phyloP scores from a whole-genome alignment of 2,797 vertebrate species.

The Lophotriccus pileatus region DNA sequence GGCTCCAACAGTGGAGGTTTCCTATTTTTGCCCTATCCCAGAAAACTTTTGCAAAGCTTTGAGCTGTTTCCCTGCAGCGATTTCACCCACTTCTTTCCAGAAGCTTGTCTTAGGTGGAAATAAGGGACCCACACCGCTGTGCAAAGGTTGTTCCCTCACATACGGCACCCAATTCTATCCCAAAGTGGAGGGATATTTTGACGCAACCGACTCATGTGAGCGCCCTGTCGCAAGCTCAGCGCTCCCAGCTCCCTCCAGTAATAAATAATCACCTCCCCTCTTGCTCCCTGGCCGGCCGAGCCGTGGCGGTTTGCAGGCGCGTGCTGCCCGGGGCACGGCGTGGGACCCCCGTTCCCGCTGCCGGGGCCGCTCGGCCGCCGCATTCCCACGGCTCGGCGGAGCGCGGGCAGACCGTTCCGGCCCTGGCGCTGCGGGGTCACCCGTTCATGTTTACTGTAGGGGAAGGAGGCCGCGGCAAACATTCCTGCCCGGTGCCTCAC shows the following conservation, averaged over 20 bases:
- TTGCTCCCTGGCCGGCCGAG: neutral
- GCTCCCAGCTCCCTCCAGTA: fast-evolving
- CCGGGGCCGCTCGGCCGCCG: neutral
- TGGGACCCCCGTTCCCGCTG: neutral
- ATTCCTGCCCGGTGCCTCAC: conserved; percentile 24
- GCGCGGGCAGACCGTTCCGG: neutral
- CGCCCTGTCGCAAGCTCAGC: neutral
- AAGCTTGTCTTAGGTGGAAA: neutral
- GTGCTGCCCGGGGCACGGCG: neutral
- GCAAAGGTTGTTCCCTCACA: neutral
- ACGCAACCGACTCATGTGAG: fast-evolving
- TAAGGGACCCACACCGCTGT: fast-evolving
- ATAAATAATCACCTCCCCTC: neutral
- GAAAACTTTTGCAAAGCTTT: neutral
- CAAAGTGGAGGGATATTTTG: too few relatives aligned
- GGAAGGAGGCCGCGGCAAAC: conserved; percentile 8
- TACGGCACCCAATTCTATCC: neutral
- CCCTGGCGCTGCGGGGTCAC: conserved; percentile 10
- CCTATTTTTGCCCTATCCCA: neutral
- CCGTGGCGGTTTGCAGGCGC: neutral
- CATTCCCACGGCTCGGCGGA: conserved; percentile 31
- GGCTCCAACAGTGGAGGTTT: neutral
- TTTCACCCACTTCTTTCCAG: neutral
- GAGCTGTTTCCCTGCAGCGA: neutral
- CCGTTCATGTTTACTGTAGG: conserved; percentile 35